Evolutionary conservation across 2,888 invertebrate genomes (phyloP), one percentile per base, ranked within the genome.

Genomic region (Drosophila buzzatii): DNA sequence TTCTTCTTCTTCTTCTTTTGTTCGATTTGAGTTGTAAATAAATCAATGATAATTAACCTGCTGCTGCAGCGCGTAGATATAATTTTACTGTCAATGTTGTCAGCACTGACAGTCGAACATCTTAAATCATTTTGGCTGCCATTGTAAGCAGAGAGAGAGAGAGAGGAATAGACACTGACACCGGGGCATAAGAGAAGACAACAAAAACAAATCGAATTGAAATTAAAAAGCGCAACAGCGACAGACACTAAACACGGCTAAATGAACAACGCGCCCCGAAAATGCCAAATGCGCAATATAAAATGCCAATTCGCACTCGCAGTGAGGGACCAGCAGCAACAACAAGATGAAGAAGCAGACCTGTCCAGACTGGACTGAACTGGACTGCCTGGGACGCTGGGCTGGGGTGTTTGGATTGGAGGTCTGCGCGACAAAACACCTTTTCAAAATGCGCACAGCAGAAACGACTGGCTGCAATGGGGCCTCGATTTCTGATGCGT

Each of bases 61-160:
- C 79, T 62, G 78, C 74, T 74, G 86, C 76, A n/a, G 89, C 79
- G 81, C 81, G 82, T 80, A 82, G 85, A 89, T 88, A 88, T 90
- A 88, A 88, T 88, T 88, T 90, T 85, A 88, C 86, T 88, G 87
- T 87, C 90, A 87, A 80, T 79, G 79, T 80, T 88, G 87, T 90
- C 87, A 88, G 71, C 77, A 70, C 55, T 85, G 90, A 90, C 87
- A 89, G 81, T 76, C 81, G 89, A 85, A 88, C 86, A 90, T 88
- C 87, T 90, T 88, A 90, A 90, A 90, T 88, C 87, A 90, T 88
- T 89, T 82, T 64, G 76, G 76, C 47, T 72, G 49, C 53, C 70
- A 78, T 64, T 65, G 49, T 37, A 51, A 68, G n/a, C 4, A 68
- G n/a, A 2, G n/a, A 41, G n/a, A 49, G 33, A 49, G 47, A 27